These are phyloP conservation scores for Paramormyrops kingsleyae DNA, from an alignment of 2,113 vertebrate genomes.

Conservation along the genomic window DNA sequence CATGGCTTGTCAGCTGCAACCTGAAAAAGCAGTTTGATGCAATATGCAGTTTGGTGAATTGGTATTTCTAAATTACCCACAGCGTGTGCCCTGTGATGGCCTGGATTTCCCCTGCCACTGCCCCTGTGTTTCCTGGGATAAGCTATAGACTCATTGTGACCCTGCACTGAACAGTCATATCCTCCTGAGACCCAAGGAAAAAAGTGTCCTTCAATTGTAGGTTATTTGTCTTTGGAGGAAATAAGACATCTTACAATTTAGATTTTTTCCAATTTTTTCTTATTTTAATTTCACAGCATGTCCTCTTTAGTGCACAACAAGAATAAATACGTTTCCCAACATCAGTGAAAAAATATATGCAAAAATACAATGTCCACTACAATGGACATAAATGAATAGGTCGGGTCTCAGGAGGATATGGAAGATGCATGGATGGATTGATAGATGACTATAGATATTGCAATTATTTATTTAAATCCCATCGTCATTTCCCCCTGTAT, in stretches of 20 bases:
- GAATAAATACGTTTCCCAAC: too few species aligned
- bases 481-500: background rate
- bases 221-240: too few species aligned
- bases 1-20: background rate
- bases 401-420: too few species aligned
- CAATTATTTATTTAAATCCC: background rate
- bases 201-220: too few species aligned
- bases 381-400: too few species aligned
- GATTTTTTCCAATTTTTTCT: too few species aligned
- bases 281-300: too few species aligned
- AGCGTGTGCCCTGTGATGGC: background rate
- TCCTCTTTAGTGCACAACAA: too few species aligned
- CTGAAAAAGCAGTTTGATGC: background rate
- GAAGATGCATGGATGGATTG: background rate
- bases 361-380: too few species aligned
- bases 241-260: too few species aligned
- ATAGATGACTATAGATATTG: background rate
- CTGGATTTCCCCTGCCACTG: background rate
- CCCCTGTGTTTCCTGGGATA: background rate
- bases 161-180: background rate
- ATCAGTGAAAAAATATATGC: too few species aligned
- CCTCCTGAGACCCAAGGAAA: too few species aligned
- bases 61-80: background rate
- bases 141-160: background rate
- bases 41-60: background rate